Conservation (phyloP, 2,113 vertebrate genomes). For the Willisornis vidua region DNA sequence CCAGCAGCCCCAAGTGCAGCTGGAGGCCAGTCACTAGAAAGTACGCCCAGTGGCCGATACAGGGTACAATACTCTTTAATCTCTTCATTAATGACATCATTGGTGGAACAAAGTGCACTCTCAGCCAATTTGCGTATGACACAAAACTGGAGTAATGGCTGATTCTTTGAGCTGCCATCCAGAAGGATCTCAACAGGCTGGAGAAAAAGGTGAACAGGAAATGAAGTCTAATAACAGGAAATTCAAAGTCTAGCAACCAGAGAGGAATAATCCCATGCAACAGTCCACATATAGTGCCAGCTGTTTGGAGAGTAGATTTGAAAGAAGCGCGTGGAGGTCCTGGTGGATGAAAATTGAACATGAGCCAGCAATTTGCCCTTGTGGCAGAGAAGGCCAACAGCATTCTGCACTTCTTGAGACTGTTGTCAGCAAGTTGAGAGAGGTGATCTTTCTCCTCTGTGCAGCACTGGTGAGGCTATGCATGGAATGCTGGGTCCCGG, state of each 20-base stretch:
- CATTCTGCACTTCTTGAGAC: neutral
- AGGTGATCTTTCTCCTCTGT: neutral
- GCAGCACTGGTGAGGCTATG: neutral
- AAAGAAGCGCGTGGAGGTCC: neutral
- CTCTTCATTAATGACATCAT: neutral
- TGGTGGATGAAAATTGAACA: neutral
- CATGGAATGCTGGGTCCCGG: fast-evolving
- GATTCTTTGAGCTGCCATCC: neutral
- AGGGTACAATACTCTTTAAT: neutral
- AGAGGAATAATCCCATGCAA: neutral
- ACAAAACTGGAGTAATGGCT: neutral
- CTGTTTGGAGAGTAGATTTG: neutral
- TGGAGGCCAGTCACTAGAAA: neutral
- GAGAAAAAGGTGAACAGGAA: neutral
- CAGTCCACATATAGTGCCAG: neutral
- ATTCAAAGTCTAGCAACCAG: neutral
- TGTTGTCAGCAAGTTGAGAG: neutral
- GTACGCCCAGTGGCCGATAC: fast-evolving
- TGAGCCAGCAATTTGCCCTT: neutral
- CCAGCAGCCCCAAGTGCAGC: neutral
- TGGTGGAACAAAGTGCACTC: too few relatives aligned
- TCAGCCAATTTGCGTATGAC: neutral
- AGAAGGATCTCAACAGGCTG: neutral
- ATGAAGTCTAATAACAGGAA: neutral
- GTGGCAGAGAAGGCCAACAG: neutral